Evolutionary conservation across 2,797 vertebrate genomes (phyloP), one percentile per base, ranked within the genome.

Genomic region (Dallia pectoralis): DNA sequence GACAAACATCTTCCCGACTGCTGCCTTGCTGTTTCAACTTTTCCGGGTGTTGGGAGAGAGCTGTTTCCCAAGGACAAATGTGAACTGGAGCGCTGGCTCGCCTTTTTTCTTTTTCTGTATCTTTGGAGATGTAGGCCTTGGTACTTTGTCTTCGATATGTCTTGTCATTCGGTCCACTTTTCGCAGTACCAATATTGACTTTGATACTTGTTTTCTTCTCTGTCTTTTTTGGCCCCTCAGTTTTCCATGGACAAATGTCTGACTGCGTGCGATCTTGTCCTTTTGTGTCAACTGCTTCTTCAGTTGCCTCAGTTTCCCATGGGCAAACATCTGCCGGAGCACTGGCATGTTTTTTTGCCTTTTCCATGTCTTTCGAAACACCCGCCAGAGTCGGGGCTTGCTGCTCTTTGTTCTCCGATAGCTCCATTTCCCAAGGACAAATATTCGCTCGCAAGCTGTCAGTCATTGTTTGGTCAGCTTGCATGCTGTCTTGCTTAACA

Each of bases 41-140:
- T 0, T 1, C 64, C 72, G 75, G 25, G 76, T 78, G 72, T 1
- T 19, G 59, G 51, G 61, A 15, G 61, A 16, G 1, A 29, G 18
- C 14, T 30, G 69, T 84, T 59, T 88, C 84, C 89, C 79, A 83
- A 3, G 82, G 82, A 79, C 25, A 44, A 73, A 86, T 71, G 48
- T 82, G 75, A 0, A 1, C 15, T 0, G 12, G 0, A 1, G 8
- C 7, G 48, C 76, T 69, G 51, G 4, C 8, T 69, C 0, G 59
- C 0, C 8, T 82, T 40, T 48, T 69, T 9, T 49, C 25, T 59
- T 40, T 61, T 22, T 63, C 15, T 33, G 30, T 61, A 69, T 44
- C 67, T 1, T 25, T 48, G 51, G 53, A 47, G 36, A 74, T 47
- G 19, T 74, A 25, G 33, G n/a, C 27, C 36, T 68, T 53, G 48